A percentile compares a stretch with the other conserved stretches of the same genome.
These are phyloP conservation scores for Marasmarcha lunaedactyla DNA, from an alignment of 2,888 invertebrate genomes.

Conservation along the genomic window DNA sequence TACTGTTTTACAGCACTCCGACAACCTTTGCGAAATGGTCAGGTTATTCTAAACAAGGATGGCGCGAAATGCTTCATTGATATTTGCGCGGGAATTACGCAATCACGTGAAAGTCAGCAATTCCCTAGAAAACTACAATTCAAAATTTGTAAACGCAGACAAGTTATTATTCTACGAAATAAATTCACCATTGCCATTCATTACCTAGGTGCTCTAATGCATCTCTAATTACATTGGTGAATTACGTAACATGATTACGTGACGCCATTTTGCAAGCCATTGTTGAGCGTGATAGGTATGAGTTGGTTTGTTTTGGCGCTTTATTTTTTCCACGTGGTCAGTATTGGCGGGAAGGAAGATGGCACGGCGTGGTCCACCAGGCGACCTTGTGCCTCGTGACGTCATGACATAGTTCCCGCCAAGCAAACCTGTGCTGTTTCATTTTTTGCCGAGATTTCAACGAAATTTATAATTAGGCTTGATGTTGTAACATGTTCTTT, in stretches of 20 bases:
- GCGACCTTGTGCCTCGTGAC: constrained; percentile 58
- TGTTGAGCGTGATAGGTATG: neutral
- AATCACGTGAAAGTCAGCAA: constrained; percentile 51
- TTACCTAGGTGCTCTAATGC: too few relatives aligned
- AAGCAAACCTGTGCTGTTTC: constrained; percentile 26
- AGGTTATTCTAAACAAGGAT: constrained; percentile 37
- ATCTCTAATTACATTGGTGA: constrained; percentile 11
- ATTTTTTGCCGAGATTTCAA: constrained; percentile 40
- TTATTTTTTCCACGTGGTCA: constrained; percentile 26
- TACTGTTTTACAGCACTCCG: constrained; percentile 19
- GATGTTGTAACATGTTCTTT: too few relatives aligned
- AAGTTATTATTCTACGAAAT: constrained; percentile 4
- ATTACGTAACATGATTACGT: constrained; percentile 15
- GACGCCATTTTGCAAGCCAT: neutral
- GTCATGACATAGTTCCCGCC: constrained; percentile 65
- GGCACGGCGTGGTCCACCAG: constrained; percentile 32
- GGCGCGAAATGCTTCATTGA: constrained; percentile 64
- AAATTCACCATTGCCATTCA: constrained; percentile 2
- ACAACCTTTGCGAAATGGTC: constrained; percentile 31
- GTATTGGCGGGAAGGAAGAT: constrained; percentile 52
- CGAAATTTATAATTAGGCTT: constrained; percentile 26
- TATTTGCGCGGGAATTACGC: constrained; percentile 54
- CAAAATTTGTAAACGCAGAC: too few relatives aligned
- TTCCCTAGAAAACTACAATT: too few relatives aligned
- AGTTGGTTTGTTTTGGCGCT: neutral